These are phyloP conservation scores for Nemotelus pantherinus DNA, from an alignment of 2,888 invertebrate species.

Conservation along the genomic window DNA sequence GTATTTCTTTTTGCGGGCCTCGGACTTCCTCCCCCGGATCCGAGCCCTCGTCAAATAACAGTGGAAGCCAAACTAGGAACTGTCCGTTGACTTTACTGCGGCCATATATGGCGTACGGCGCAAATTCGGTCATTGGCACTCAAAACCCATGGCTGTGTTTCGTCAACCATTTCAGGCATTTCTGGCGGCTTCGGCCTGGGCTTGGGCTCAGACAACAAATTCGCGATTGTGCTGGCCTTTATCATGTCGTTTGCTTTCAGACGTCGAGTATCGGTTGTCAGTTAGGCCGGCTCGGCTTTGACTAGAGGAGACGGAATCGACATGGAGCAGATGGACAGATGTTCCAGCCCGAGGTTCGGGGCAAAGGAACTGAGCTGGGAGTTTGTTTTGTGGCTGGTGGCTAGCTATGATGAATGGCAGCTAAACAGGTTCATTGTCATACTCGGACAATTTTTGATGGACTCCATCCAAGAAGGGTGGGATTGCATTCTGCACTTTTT, in stretches of 20 bases:
- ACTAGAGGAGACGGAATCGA: background rate
- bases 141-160: conserved; percentile 46
- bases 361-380: background rate
- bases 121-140: conserved; percentile 52
- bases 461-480: conserved; percentile 27
- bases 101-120: conserved; percentile 41
- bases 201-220: conserved; percentile 50
- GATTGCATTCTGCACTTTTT: conserved; percentile 13
- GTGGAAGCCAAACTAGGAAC: conserved; percentile 33
- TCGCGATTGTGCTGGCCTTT: conserved; percentile 49
- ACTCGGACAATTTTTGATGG: conserved; percentile 45
- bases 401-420: conserved; percentile 37
- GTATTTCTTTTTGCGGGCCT: conserved; percentile 29
- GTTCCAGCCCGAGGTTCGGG: conserved; percentile 3
- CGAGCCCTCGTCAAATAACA: background rate
- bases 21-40: conserved; percentile 28
- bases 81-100: conserved; percentile 28
- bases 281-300: conserved; percentile 13
- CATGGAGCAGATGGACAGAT: conserved; percentile 27
- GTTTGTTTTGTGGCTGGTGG: conserved; percentile 41
- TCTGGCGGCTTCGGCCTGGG: conserved; percentile 19
- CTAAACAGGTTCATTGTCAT: conserved; percentile 45
- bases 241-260: conserved; percentile 5
- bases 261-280: conserved; percentile 38
- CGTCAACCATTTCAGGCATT: conserved; percentile 51